Evolutionary conservation across 1,140 invertebrate species (phyloP).

Genomic region (Drosophila chauvacae): DNA sequence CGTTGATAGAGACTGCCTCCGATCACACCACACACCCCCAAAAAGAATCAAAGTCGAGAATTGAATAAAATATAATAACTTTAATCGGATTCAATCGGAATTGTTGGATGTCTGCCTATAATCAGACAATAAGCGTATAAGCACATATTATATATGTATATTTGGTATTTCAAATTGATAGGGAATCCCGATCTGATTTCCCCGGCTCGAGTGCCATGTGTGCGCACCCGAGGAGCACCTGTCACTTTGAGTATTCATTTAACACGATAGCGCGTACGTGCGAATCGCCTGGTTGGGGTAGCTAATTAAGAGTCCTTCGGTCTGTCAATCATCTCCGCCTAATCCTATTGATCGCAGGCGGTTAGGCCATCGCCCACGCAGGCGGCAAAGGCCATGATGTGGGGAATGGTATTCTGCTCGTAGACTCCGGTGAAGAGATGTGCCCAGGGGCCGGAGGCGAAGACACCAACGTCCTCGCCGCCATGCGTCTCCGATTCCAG

Average conservation of each 20-base stretch:
- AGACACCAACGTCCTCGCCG: conserved; percentile 89
- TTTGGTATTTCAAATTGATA: conserved; percentile 28
- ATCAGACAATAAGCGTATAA: conserved; percentile 34
- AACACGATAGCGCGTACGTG: conserved; percentile 54
- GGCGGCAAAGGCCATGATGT: conserved; percentile 89
- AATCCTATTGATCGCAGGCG: conserved; percentile 53
- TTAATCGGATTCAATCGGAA: conserved; percentile 27
- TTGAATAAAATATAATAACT: conserved; percentile 15
- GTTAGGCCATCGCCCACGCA: conserved; percentile 85
- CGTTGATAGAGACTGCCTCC: neutral
- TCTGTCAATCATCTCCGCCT: conserved; percentile 28
- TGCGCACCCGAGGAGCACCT: neutral
- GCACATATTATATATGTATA: conserved; percentile 12
- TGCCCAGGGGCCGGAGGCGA: conserved; percentile 88
- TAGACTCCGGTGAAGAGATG: conserved; percentile 91
- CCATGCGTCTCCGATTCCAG: conserved; percentile 88
- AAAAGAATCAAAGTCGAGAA: conserved; percentile 13
- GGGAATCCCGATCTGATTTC: conserved; percentile 19
- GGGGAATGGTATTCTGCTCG: conserved; percentile 92
- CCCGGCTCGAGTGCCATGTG: conserved; percentile 20
- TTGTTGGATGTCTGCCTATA: conserved; percentile 9
- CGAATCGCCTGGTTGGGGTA: conserved; percentile 33
- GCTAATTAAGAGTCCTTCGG: conserved; percentile 44
- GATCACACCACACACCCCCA: neutral
- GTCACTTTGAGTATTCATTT: conserved; percentile 58